Conservation (phyloP, 2,113 vertebrate species). For the Herpailurus yagouaroundi region DNA sequence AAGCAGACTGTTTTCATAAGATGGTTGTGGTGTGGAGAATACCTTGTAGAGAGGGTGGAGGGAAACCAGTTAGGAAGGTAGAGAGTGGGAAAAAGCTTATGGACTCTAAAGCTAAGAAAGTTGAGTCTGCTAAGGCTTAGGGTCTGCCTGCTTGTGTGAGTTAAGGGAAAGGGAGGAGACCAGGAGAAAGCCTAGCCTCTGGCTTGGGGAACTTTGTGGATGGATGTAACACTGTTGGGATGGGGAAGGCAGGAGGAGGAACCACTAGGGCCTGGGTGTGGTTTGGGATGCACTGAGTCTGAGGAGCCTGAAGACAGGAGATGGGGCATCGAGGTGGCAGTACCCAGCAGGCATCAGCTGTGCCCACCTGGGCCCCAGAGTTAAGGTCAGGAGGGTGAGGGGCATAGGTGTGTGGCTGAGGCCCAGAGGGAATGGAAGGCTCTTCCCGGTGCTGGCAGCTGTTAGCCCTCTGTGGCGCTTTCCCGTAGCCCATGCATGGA, state of each 20-base stretch:
- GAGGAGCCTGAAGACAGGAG: not conserved
- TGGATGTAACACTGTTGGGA: not conserved
- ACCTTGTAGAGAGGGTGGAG: not conserved
- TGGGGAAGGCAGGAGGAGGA: not conserved
- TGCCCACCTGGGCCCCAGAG: not conserved
- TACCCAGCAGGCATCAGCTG: not conserved
- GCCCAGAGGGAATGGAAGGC: not conserved
- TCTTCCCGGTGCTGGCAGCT: not conserved
- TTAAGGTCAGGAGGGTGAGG: not conserved
- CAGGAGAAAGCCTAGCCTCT: not conserved
- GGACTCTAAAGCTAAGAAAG: not conserved
- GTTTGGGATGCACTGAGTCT: not conserved
- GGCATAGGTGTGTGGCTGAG: constrained; percentile 41
- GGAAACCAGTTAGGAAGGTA: not conserved
- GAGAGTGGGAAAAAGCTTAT: not conserved
- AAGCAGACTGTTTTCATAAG: constrained; percentile 1
- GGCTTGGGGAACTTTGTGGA: not conserved
- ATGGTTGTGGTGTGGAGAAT: not conserved
- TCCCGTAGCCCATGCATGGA: not conserved
- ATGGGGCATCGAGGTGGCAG: not conserved
- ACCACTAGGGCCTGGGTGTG: not conserved
- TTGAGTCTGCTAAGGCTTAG: not conserved
- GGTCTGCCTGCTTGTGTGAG: not conserved
- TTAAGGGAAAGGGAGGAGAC: not conserved
- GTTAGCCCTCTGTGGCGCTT: not conserved